These are phyloP conservation scores for Acrocephalus scirpaceus DNA, from an alignment of 2,797 vertebrate genomes.

Conservation along the genomic window DNA sequence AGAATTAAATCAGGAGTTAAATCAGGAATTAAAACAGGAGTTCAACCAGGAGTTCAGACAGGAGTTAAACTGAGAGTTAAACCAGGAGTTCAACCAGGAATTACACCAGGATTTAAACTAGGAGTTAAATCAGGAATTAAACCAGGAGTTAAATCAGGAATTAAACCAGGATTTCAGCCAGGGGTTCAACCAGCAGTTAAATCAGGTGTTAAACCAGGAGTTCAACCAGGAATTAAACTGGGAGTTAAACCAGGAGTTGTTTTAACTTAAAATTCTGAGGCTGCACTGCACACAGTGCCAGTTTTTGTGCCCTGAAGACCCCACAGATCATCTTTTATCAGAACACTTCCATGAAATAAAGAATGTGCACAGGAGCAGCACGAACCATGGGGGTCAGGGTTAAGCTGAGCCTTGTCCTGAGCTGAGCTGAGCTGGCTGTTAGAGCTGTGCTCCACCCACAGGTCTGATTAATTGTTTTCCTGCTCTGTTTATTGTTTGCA, in stretches of 20 bases:
- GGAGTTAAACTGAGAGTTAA: no score
- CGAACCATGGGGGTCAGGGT: not conserved
- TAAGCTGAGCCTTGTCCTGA: not conserved
- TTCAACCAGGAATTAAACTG: not conserved
- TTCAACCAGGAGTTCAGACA: no score
- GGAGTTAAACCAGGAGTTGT: not conserved
- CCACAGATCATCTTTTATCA: not conserved
- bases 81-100: no score
- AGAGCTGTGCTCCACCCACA: not conserved
- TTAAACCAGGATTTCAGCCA: not conserved
- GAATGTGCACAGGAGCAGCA: fast-evolving
- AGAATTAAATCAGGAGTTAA: no score
- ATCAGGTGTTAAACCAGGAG: not conserved
- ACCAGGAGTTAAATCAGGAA: not conserved
- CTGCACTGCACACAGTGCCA: not conserved
- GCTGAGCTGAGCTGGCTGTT: not conserved
- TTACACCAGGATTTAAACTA: no score
- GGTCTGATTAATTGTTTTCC: not conserved
- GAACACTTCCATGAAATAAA: not conserved
- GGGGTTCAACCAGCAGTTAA: not conserved
- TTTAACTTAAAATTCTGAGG: not conserved
- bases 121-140: no score
- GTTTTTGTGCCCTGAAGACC: not conserved
- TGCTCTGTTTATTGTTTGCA: slow-evolving; percentile 1
- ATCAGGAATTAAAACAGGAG: no score